Evolutionary conservation across 2,797 vertebrate genomes (phyloP).

Genomic region (Euphonia xanthogaster): DNA sequence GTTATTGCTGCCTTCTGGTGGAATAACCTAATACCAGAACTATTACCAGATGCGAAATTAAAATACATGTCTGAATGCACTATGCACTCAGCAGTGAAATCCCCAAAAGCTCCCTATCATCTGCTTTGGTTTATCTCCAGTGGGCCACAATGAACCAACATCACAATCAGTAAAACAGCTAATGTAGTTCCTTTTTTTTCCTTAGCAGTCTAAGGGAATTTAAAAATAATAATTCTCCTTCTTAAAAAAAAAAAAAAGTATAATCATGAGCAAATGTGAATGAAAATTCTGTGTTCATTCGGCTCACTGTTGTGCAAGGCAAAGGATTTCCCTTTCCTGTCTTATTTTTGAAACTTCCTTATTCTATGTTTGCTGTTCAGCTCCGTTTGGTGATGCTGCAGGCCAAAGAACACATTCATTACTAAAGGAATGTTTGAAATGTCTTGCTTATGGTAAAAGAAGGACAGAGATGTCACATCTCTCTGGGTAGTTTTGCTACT

Average conservation of each 20-base stretch:
- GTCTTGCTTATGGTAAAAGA: not conserved
- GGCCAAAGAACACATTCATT: not conserved
- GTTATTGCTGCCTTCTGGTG: not conserved
- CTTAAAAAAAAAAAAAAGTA: not conserved
- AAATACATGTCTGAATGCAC: not conserved
- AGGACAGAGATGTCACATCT: not conserved
- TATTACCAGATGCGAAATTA: not conserved
- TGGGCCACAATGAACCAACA: not conserved
- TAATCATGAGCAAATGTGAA: not conserved
- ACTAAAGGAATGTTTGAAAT: not conserved
- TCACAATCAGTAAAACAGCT: not conserved
- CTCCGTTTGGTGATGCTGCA: not conserved
- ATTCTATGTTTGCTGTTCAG: not conserved
- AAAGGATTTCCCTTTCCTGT: conserved; percentile 43
- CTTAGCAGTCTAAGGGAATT: not conserved
- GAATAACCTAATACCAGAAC: not conserved
- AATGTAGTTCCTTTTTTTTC: not conserved
- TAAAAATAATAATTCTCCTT: not conserved
- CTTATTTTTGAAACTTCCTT: conserved; percentile 42
- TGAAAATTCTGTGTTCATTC: not conserved
- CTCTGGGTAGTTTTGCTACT: not conserved
- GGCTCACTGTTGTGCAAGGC: not conserved
- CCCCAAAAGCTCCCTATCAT: not conserved
- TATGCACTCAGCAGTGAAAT: not conserved
- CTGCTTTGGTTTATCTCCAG: not conserved